phyloP scores from a whole-genome alignment of 2,113 vertebrate genomes.

The Podocnemis expansa region DNA sequence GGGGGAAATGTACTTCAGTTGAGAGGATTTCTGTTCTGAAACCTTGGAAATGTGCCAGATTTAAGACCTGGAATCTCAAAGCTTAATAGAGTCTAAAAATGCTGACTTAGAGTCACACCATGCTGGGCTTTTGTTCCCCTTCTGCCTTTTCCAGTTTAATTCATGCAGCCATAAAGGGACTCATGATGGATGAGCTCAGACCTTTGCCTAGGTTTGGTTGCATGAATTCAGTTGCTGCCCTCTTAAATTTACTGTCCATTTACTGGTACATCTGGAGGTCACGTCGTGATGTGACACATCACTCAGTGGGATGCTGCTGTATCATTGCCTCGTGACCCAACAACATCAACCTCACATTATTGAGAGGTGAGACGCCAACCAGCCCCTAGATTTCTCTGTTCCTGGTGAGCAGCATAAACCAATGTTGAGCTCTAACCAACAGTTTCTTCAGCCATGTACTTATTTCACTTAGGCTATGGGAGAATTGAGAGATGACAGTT shows the following conservation, averaged over 20 bases:
- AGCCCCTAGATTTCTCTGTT: not conserved
- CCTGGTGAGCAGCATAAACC: accelerated
- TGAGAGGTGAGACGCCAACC: not conserved
- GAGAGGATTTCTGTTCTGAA: not conserved
- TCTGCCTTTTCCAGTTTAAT: not conserved
- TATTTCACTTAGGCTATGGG: not conserved
- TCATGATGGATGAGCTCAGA: not conserved
- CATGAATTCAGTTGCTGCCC: accelerated
- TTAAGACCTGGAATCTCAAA: not conserved
- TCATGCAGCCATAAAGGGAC: accelerated
- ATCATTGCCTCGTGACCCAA: not conserved
- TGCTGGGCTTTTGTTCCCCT: not conserved
- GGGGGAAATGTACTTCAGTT: conserved; percentile 29
- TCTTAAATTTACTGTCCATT: not conserved
- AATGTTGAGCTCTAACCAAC: accelerated
- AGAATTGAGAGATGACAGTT: not conserved
- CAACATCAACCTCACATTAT: accelerated
- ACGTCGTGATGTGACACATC: accelerated
- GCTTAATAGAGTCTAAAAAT: conserved; percentile 34
- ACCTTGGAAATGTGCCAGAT: conserved; percentile 3
- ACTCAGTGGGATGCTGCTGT: accelerated
- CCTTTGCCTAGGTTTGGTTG: accelerated
- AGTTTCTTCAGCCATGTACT: too few relatives aligned
- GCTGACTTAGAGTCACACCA: conserved; percentile 21
- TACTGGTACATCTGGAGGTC: accelerated